phyloP scores from a whole-genome alignment of 1,140 invertebrate species.

The Drosophila sturtevanti region DNA sequence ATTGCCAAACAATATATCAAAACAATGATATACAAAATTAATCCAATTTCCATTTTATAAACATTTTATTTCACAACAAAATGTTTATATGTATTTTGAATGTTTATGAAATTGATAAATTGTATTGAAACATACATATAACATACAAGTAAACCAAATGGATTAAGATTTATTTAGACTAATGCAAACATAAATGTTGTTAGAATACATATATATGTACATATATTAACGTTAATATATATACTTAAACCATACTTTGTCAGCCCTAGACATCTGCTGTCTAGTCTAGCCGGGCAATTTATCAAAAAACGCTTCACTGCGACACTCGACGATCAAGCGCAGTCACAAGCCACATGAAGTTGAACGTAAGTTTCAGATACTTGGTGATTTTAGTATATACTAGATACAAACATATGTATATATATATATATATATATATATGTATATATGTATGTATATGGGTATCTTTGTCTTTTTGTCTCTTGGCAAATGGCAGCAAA shows the following conservation, averaged over 20 bases:
- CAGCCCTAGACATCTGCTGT: conserved; percentile 48
- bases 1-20: neutral
- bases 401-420: too few species aligned
- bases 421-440: neutral
- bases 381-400: too few species aligned
- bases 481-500: conserved; percentile 49
- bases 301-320: conserved; percentile 36
- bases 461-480: conserved; percentile 27
- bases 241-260: conserved; percentile 44
- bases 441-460: too few species aligned
- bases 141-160: neutral
- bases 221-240: conserved; percentile 13
- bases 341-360: neutral
- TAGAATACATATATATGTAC: conserved; percentile 7
- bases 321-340: conserved; percentile 11
- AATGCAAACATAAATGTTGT: neutral
- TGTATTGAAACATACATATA: neutral
- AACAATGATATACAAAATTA: neutral
- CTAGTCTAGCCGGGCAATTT: conserved; percentile 37
- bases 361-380: neutral
- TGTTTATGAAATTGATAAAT: neutral
- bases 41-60: neutral
- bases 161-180: conserved; percentile 17
- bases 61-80: neutral
- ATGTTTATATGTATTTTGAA: neutral